Base-by-base conservation (phyloP, 2,113 vertebrate species). In the Podiceps cristatus region DNA sequence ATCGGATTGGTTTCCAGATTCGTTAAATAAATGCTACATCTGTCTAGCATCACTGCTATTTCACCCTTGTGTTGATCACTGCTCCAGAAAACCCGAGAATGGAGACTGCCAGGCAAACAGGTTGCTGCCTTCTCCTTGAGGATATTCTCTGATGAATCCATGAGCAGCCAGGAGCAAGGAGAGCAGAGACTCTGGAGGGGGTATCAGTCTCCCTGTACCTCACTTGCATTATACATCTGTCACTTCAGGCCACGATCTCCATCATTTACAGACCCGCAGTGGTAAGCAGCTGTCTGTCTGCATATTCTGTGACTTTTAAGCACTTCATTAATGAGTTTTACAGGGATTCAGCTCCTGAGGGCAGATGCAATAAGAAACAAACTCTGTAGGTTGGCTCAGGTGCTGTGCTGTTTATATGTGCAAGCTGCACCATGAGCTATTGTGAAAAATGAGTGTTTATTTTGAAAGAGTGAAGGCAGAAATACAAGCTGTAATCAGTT, bases 261-360 rank as follows among this genome's bases (percentile, higher is more conserved):
- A 79, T 95, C 69, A 73, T 89, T 93, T 96, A 66, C 73, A 93
- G 84, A 91, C 40, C 49, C 82, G 73, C 76, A 78, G 90, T 93
- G 79, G 72, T 91, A 94, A 95, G 73, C 72, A 94, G 92, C 92
- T 97, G 92, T 95, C 92, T 88, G 72, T 91, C 96, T 94, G 79
- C 56, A 75, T 96, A 88, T 92, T 68, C 62, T 81, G 37, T 92
- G 74, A 82, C 79, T 96, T 90, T 23, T 72, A 91, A 96, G 62
- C 33, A 74, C 86, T 88, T 88, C 16, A 62, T 92, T 96, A 93
- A 86, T 91, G 92, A 88, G 76, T 93, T 96, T 88, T 96, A 58
- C 22, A 84, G 64, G 62, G 69, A 92, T 11, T 56, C 24, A 35
- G 52, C 53, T 96, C 73, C 89, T 60, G 50, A 90, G 73, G 84